A percentile compares a stretch with the other conserved stretches of the same genome.
Conservation (phyloP, 1,140 invertebrate species). For the Episyrphus balteatus region DNA sequence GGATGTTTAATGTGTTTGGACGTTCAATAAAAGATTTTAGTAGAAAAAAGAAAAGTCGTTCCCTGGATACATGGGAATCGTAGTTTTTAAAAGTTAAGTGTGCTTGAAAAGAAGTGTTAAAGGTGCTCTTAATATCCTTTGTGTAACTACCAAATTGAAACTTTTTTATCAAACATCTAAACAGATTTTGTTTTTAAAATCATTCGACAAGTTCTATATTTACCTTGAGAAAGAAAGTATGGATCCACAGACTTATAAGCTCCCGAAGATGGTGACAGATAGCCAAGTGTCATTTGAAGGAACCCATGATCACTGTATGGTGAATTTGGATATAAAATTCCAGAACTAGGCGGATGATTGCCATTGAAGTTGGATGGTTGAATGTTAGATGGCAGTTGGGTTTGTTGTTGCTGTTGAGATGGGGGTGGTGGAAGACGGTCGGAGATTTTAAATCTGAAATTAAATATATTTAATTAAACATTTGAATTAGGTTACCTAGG, state of each 20-base stretch:
- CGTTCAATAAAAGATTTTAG: too few species aligned
- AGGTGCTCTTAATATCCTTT: too few species aligned
- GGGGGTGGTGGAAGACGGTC: slow-evolving; percentile 22
- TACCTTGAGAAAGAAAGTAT: slow-evolving; percentile 57
- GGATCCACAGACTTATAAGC: slow-evolving; percentile 53
- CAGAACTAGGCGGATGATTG: slow-evolving; percentile 10
- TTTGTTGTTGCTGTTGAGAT: slow-evolving; percentile 23
- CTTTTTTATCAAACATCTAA: too few species aligned
- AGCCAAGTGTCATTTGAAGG: slow-evolving; percentile 52
- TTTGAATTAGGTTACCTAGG: too few species aligned
- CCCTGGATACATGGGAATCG: too few species aligned
- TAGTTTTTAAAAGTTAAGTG: too few species aligned
- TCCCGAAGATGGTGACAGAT: slow-evolving; percentile 45
- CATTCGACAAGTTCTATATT: slow-evolving; percentile 5
- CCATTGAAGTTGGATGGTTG: slow-evolving; percentile 12
- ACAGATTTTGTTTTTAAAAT: too few species aligned
- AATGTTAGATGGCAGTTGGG: slow-evolving; percentile 24
- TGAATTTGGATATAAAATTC: slow-evolving; percentile 36
- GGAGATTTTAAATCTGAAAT: slow-evolving; percentile 1
- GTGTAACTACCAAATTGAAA: too few species aligned
- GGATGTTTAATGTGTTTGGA: too few species aligned
- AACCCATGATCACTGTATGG: slow-evolving; percentile 42
- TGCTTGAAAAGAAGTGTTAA: too few species aligned
- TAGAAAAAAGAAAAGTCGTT: too few species aligned
- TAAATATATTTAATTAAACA: too few species aligned